Evolutionary conservation across 2,113 vertebrate species (phyloP).

Genomic region (Ariopsis seemanni): DNA sequence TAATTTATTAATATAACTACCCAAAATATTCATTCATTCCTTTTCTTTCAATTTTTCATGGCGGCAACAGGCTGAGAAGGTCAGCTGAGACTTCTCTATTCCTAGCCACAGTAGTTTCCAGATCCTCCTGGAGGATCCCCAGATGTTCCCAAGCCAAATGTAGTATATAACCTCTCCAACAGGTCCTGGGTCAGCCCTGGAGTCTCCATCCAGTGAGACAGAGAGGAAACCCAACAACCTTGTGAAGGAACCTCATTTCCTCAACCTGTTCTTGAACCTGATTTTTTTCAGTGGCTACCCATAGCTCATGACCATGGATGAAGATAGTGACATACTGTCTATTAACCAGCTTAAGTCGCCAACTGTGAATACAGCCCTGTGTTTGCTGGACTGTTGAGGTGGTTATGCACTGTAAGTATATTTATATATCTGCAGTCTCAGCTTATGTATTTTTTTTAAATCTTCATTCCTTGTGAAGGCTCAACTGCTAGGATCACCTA

Average conservation of each 20-base stretch:
- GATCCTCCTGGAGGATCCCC: neutral
- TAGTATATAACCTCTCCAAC: neutral
- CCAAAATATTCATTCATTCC: neutral
- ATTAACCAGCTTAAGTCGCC: neutral
- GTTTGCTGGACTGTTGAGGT: neutral
- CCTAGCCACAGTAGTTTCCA: neutral
- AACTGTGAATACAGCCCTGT: neutral
- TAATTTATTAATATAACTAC: neutral
- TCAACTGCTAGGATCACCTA: constrained; percentile 24
- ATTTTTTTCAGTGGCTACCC: neutral
- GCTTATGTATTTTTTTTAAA: neutral
- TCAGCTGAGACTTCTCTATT: neutral
- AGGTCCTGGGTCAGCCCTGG: neutral
- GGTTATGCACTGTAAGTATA: neutral
- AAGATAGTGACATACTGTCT: neutral
- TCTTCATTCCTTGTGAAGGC: constrained; percentile 5
- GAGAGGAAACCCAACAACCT: neutral
- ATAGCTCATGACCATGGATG: neutral
- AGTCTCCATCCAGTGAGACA: neutral
- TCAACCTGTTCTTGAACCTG: neutral
- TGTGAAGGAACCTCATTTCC: neutral
- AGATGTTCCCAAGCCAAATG: neutral
- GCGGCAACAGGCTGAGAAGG: neutral
- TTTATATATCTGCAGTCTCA: neutral
- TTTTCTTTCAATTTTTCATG: neutral